Evolutionary conservation across 2,797 vertebrate species (phyloP), one percentile per base, ranked within the genome.

Genomic region (Meriones psammophilus): DNA sequence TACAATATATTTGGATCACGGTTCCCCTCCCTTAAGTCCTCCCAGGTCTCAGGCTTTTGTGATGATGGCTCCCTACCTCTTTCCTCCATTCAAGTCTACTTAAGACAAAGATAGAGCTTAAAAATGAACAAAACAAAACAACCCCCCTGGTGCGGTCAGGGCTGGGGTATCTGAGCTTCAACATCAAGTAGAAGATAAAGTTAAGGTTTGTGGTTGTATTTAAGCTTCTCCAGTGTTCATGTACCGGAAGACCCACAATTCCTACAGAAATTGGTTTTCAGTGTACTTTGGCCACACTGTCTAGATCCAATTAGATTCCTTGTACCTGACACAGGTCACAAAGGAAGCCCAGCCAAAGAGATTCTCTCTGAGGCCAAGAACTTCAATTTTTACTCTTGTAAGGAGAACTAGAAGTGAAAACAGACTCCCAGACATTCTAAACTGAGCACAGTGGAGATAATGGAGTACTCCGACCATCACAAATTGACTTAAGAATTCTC

Each of bases 401-500:
- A 95, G 42, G 50, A 91, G 54, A 89, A 13, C n/a, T n/a, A 3
- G 54, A 94, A 92, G 88, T 73, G 17, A 91, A 94, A 86, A 88
- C 8, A 79, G 68, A 91, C 15, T 74, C 71, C 10, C 24, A 77
- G 22, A 30, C 9, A 91, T 22, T 14, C 33, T 76, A 42, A 76
- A 42, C 22, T 42, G 74, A n/a, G 39, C 17, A 87, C 9, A 77
- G 6, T n/a, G 81, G 76, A 97, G 30, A 91, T n/a, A 6, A 79
- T 66, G n/a, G n/a, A 10, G 50, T 50, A 50, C 50, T 10, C 50
- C 50, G 50, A 50, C 50, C 10, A 8, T 50, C 50, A 50, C 50
- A 54, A 94, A 93, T 46, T 64, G 79, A 96, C 80, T 89, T 46
- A 50, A 60, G 80, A 95, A 74, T 30, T 10, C 14, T 97, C 58